Conservation (phyloP, 2,113 vertebrate genomes). For the Ranitomeya variabilis region DNA sequence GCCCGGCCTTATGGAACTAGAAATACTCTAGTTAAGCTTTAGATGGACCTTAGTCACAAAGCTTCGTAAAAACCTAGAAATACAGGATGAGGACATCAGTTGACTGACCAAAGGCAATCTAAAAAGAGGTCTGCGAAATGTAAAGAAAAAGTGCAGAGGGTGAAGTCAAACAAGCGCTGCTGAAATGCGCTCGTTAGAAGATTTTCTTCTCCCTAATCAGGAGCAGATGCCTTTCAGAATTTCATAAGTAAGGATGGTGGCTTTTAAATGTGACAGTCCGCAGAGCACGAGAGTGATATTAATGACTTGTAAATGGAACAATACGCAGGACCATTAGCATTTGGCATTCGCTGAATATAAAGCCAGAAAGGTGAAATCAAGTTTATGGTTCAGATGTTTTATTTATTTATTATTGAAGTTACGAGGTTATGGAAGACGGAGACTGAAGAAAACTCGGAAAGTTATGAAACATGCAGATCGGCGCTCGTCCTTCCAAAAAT, state of each 20-base stretch:
- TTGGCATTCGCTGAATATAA: slow-evolving; percentile 18
- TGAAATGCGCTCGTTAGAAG: slow-evolving; percentile 26
- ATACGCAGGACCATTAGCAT: slow-evolving; percentile 34
- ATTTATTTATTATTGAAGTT: neutral
- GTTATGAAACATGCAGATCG: neutral
- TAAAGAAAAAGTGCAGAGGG: slow-evolving; percentile 13
- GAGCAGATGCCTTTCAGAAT: slow-evolving; percentile 46
- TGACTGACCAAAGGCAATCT: neutral
- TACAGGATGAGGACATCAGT: neutral
- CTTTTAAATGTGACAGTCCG: slow-evolving; percentile 46
- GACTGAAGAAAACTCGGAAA: neutral
- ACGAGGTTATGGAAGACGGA: neutral
- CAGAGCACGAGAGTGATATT: slow-evolving; percentile 30
- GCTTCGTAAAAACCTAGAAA: slow-evolving; percentile 4
- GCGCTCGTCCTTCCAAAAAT: neutral
- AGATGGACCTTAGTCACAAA: neutral
- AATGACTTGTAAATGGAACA: slow-evolving; percentile 40
- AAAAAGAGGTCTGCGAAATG: slow-evolving; percentile 24
- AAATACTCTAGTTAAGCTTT: neutral
- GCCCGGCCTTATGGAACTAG: neutral
- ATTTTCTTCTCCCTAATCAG: slow-evolving; percentile 37
- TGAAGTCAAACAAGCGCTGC: neutral
- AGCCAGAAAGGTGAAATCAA: slow-evolving; percentile 37
- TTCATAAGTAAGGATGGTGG: slow-evolving; percentile 29
- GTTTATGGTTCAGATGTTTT: slow-evolving; percentile 27